These are phyloP conservation scores for Drosophila koepferae DNA, from an alignment of 2,888 invertebrate genomes.

Conservation along the genomic window DNA sequence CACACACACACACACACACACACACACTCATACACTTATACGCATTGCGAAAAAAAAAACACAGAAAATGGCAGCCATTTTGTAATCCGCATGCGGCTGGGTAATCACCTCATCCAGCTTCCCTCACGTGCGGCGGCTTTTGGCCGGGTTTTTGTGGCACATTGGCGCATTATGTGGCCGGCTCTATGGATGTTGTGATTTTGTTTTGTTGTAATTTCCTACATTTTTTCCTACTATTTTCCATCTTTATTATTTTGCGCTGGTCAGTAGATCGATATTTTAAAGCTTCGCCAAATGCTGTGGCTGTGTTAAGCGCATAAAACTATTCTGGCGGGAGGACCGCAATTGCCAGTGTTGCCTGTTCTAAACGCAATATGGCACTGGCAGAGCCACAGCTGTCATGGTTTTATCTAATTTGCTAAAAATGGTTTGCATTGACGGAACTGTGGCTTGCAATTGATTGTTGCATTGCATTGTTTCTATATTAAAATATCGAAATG, in stretches of 20 bases:
- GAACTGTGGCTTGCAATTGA: not conserved
- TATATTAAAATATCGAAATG: not conserved
- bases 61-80: slow-evolving; percentile 75
- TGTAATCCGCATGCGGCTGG: slow-evolving; percentile 79
- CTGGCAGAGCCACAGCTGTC: slow-evolving; percentile 33
- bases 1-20: slow-evolving; percentile 10
- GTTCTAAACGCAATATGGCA: slow-evolving; percentile 34
- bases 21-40: slow-evolving; percentile 9
- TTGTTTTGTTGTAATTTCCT: slow-evolving; percentile 18
- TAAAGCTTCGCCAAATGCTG: slow-evolving; percentile 72
- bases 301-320: slow-evolving; percentile 39
- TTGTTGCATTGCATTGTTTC: not conserved
- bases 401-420: slow-evolving; percentile 22
- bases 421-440: slow-evolving; percentile 4
- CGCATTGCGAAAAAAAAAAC: slow-evolving; percentile 27
- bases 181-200: slow-evolving; percentile 52
- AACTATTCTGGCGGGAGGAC: slow-evolving; percentile 33
- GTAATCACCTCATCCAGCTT: slow-evolving; percentile 68
- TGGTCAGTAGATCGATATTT: slow-evolving; percentile 71
- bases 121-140: slow-evolving; percentile 70
- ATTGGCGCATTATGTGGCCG: slow-evolving; percentile 66
- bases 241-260: slow-evolving; percentile 10
- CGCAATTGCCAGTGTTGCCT: slow-evolving; percentile 47
- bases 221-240: slow-evolving; percentile 10
- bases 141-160: slow-evolving; percentile 68